phyloP scores from a whole-genome alignment of 2,797 vertebrate genomes.

The Syngnathus rostellatus region DNA sequence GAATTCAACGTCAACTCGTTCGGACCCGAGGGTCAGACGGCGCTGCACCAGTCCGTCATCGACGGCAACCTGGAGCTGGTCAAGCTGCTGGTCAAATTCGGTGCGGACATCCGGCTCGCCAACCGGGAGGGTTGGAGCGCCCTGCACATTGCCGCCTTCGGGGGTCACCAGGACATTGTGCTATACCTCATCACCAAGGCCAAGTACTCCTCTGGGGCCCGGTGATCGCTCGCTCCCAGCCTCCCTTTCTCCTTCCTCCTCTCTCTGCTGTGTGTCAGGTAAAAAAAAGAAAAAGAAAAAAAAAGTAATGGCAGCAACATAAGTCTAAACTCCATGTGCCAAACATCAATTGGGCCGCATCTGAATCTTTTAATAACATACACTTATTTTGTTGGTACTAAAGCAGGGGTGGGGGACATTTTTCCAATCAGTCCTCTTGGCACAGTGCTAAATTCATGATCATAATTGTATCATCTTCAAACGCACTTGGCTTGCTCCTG shows the following conservation, averaged over 20 bases:
- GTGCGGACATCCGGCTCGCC: constrained; percentile 91
- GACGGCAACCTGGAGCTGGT: constrained; percentile 98
- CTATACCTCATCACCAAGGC: constrained; percentile 99
- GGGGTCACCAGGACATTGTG: constrained; percentile 98
- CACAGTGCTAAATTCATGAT: background rate
- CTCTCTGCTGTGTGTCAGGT: constrained; percentile 52
- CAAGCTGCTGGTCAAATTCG: constrained; percentile 96
- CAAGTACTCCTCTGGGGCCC: constrained; percentile 87
- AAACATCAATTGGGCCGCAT: constrained; percentile 47
- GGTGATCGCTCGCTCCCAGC: constrained; percentile 71
- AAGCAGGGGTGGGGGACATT: background rate
- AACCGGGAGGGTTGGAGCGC: constrained; percentile 98
- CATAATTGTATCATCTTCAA: background rate
- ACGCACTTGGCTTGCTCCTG: background rate
- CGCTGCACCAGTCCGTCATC: constrained; percentile 94
- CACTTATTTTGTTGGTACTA: constrained; percentile 7
- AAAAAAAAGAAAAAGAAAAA: constrained; percentile 14
- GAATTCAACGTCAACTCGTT: constrained; percentile 99
- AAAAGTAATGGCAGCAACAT: constrained; percentile 10
- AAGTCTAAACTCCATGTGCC: constrained; percentile 28
- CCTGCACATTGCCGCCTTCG: constrained; percentile 96
- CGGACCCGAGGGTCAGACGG: constrained; percentile 95
- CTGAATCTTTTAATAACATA: background rate
- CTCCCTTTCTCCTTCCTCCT: constrained; percentile 13
- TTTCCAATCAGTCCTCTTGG: background rate